These are phyloP conservation scores for Poecilia gillii DNA, from an alignment of 2,797 vertebrate genomes.

Conservation along the genomic window DNA sequence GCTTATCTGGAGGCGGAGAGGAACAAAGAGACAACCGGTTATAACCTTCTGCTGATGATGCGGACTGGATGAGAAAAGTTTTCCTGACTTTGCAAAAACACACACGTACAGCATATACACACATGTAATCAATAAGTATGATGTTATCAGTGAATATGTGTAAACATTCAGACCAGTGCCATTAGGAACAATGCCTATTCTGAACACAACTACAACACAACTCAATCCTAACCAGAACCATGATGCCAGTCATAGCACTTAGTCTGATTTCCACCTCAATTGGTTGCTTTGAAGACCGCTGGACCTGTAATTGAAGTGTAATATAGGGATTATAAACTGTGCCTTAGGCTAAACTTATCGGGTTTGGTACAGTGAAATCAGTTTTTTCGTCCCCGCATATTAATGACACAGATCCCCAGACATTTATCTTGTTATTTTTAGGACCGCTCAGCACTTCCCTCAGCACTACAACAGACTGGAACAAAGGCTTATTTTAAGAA, in stretches of 20 bases:
- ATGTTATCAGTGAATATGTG: neutral
- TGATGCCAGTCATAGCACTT: neutral
- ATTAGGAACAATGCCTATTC: neutral
- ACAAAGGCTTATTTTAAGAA: neutral
- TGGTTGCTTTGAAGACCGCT: neutral
- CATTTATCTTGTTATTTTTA: neutral
- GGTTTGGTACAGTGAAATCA: neutral
- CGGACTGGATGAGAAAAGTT: neutral
- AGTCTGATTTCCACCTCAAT: neutral
- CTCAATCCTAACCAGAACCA: neutral
- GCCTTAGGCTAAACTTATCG: neutral
- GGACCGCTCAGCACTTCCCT: neutral
- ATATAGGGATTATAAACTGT: neutral
- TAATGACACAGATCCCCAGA: neutral
- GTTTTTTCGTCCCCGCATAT: neutral
- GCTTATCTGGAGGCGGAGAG: conserved; percentile 80
- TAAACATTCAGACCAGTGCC: neutral
- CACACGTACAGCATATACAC: neutral
- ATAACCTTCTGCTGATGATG: conserved; percentile 13
- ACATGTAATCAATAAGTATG: neutral
- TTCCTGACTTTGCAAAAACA: neutral
- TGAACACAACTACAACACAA: neutral
- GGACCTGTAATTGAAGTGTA: neutral
- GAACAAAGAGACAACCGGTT: conserved; percentile 24
- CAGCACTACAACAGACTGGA: neutral